phyloP scores from a whole-genome alignment of 2,113 vertebrate genomes.

The Phylloscopus trochilus region DNA sequence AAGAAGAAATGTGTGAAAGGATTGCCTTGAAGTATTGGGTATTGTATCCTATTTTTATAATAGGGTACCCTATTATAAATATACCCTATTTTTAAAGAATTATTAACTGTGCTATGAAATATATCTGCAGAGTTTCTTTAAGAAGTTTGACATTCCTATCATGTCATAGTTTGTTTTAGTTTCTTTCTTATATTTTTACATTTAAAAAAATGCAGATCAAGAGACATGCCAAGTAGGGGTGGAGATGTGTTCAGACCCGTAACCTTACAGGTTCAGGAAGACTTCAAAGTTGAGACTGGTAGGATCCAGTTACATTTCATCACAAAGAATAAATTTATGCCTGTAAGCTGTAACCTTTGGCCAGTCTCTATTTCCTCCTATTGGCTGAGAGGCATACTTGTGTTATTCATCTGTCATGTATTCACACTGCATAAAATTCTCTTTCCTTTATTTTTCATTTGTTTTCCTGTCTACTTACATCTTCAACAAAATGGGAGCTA shows the following conservation, averaged over 20 bases:
- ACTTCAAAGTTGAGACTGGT: constrained; percentile 73
- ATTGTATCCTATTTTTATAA: background rate
- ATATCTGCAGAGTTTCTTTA: background rate
- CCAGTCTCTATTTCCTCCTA: constrained; percentile 47
- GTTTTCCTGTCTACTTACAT: background rate
- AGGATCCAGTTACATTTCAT: constrained; percentile 69
- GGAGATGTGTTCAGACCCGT: constrained; percentile 64
- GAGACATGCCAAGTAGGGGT: background rate
- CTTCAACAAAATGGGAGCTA: background rate
- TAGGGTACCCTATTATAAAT: too few species aligned
- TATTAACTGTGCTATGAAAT: background rate
- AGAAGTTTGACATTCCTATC: background rate
- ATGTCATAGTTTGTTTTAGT: background rate
- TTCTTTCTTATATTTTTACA: background rate
- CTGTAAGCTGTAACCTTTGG: constrained; percentile 60
- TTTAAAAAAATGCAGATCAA: constrained; percentile 22
- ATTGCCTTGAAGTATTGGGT: background rate
- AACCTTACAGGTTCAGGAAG: constrained; percentile 64
- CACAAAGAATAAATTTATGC: constrained; percentile 68
- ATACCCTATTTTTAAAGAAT: background rate
- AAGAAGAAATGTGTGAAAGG: background rate
- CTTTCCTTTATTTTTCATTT: background rate
- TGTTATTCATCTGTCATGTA: constrained; percentile 12
- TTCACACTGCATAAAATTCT: constrained; percentile 30
- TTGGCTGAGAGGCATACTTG: background rate